Percentiles rank a stretch among this genome's conserved stretches.
These are phyloP conservation scores for Danio albolineatus DNA, from an alignment of 2,797 vertebrate genomes.

Conservation along the genomic window DNA sequence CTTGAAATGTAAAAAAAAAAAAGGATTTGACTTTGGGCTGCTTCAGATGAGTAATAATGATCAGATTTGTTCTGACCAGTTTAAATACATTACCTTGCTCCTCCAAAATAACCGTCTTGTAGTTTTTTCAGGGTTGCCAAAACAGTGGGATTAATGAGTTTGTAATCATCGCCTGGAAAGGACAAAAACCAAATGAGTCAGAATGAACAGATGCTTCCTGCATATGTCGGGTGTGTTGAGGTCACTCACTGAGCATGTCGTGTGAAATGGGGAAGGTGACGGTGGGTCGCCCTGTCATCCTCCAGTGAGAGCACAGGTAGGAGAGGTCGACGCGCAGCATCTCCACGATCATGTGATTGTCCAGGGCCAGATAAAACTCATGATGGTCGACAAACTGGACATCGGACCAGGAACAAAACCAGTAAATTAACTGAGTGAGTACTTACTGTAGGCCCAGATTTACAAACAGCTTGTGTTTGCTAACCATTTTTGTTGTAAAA, in stretches of 20 bases:
- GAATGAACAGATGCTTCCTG: background rate
- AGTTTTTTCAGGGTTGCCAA: conserved; percentile 90
- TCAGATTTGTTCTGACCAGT: background rate
- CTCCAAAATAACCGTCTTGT: conserved; percentile 95
- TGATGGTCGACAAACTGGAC: conserved; percentile 94
- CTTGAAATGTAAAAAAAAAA: conserved; percentile 69
- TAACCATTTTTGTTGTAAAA: too few relatives aligned
- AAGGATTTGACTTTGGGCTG: background rate
- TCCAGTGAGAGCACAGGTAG: conserved; percentile 95
- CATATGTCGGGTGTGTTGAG: background rate
- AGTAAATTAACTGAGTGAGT: background rate
- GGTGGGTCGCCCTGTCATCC: conserved; percentile 93
- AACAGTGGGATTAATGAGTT: conserved; percentile 86
- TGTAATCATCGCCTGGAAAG: conserved; percentile 83
- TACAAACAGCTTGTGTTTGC: too few relatives aligned
- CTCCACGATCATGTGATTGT: conserved; percentile 98
- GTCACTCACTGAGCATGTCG: conserved; percentile 88
- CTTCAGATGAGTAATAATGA: background rate
- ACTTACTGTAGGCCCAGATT: too few relatives aligned
- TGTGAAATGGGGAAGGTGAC: conserved; percentile 92
- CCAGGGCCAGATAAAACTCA: conserved; percentile 94
- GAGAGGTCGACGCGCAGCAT: conserved; percentile 94
- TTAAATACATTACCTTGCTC: conserved; percentile 82
- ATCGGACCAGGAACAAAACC: background rate
- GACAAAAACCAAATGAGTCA: background rate